These are phyloP conservation scores for Gambusia yucatana DNA, from an alignment of 2,797 vertebrate genomes.

Conservation along the genomic window DNA sequence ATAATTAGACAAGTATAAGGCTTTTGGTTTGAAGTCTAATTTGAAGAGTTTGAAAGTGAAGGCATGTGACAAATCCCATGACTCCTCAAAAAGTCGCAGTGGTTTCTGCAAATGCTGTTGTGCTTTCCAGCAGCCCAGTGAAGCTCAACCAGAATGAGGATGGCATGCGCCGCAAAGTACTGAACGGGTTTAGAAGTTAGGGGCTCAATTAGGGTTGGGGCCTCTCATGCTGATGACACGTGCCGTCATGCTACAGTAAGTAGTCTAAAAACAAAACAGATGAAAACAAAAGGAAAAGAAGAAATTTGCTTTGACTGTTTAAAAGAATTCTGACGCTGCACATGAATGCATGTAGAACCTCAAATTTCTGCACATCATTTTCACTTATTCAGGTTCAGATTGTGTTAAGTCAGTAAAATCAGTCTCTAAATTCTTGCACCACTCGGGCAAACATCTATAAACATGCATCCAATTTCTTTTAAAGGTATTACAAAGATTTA, in stretches of 20 bases:
- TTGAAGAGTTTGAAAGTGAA: conserved; percentile 66
- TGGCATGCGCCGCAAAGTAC: conserved; percentile 38
- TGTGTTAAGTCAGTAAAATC: conserved; percentile 25
- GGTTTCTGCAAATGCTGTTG: conserved; percentile 48
- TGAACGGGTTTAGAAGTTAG: conserved; percentile 55
- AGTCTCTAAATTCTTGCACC: conserved; percentile 23
- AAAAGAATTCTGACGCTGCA: neutral
- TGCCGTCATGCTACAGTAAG: conserved; percentile 14
- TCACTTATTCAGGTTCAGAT: conserved; percentile 11
- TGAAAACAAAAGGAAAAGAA: conserved; percentile 17
- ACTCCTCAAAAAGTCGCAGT: conserved; percentile 56
- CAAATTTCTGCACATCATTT: conserved; percentile 14
- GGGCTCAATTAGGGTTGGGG: conserved; percentile 22
- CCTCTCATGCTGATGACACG: conserved; percentile 19
- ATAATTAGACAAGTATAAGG: conserved; percentile 57
- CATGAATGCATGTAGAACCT: neutral
- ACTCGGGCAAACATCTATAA: conserved; percentile 28
- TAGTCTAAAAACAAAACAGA: conserved; percentile 31
- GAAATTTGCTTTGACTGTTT: conserved; percentile 21
- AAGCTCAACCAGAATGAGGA: conserved; percentile 48
- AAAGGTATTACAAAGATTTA: conserved; percentile 48
- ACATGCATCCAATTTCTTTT: conserved; percentile 14
- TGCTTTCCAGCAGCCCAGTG: conserved; percentile 36
- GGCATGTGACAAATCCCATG: conserved; percentile 70
- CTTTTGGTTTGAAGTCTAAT: conserved; percentile 64